These are phyloP conservation scores for Danaus plexippus DNA, from an alignment of 1,140 invertebrate genomes.

Conservation along the genomic window DNA sequence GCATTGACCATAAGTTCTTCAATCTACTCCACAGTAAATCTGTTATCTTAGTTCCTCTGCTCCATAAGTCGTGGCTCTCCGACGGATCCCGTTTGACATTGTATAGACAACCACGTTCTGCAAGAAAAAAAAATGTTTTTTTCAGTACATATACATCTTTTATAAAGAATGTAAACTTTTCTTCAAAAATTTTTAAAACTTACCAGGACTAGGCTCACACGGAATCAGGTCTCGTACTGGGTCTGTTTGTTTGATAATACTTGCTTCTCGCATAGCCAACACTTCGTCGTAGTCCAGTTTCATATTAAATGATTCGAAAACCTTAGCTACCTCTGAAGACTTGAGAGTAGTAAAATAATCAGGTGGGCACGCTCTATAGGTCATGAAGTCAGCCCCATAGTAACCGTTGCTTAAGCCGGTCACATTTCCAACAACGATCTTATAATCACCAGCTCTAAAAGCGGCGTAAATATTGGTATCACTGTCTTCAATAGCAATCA, in stretches of 20 bases:
- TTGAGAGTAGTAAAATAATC: conserved; percentile 42
- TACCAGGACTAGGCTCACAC: conserved; percentile 48
- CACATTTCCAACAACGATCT: conserved; percentile 58
- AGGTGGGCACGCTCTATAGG: conserved; percentile 35
- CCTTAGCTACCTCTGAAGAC: conserved; percentile 35
- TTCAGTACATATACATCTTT: not conserved
- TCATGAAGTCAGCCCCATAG: conserved; percentile 47
- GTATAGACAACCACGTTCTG: conserved; percentile 43
- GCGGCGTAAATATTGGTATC: conserved; percentile 39
- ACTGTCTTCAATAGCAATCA: conserved; percentile 60
- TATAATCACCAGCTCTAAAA: conserved; percentile 56
- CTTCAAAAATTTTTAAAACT: conserved; percentile 23
- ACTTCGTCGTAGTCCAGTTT: conserved; percentile 38
- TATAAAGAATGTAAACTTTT: not conserved
- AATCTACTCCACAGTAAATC: conserved; percentile 39
- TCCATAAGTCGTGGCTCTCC: conserved; percentile 53
- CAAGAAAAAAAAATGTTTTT: conserved; percentile 19
- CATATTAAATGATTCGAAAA: conserved; percentile 39
- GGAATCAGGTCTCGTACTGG: conserved; percentile 33
- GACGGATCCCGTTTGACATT: conserved; percentile 50
- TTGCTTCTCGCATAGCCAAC: conserved; percentile 30
- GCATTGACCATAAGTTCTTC: conserved; percentile 39
- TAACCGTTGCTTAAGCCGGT: conserved; percentile 49
- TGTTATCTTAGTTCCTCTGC: conserved; percentile 37
- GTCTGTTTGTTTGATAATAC: conserved; percentile 35